Conservation (phyloP, 2,113 vertebrate species). For the Natator depressus region DNA sequence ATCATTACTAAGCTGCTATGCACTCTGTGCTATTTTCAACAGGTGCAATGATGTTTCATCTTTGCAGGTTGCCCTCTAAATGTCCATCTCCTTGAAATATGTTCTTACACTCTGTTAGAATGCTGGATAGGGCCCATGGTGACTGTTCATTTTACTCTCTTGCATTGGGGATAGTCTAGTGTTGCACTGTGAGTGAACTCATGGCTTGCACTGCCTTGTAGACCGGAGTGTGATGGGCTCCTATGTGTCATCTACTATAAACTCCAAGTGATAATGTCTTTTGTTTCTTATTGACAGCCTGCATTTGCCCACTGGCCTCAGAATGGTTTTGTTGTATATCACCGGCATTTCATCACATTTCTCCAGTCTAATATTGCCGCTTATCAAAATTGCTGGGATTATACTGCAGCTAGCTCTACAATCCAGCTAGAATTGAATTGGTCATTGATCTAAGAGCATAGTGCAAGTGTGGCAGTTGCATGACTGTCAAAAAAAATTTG, state of each 20-base stretch:
- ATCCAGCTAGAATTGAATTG: background rate
- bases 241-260: background rate
- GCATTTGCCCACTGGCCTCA: background rate
- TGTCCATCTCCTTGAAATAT: background rate
- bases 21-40: background rate
- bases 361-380: background rate
- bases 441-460: background rate
- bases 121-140: background rate
- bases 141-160: background rate
- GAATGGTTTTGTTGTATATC: background rate
- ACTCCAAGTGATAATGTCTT: background rate
- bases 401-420: background rate
- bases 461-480: background rate
- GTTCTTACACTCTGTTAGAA: background rate
- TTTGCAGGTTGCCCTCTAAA: background rate
- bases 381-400: background rate
- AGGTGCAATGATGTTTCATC: background rate
- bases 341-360: background rate
- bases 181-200: background rate
- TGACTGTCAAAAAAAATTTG: background rate
- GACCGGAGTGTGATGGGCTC: background rate
- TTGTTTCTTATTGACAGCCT: background rate
- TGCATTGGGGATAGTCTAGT: background rate
- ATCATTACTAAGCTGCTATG: background rate
- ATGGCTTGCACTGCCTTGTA: background rate